Base-by-base conservation (phyloP, 2,888 invertebrate genomes). In the Amiota minor region DNA sequence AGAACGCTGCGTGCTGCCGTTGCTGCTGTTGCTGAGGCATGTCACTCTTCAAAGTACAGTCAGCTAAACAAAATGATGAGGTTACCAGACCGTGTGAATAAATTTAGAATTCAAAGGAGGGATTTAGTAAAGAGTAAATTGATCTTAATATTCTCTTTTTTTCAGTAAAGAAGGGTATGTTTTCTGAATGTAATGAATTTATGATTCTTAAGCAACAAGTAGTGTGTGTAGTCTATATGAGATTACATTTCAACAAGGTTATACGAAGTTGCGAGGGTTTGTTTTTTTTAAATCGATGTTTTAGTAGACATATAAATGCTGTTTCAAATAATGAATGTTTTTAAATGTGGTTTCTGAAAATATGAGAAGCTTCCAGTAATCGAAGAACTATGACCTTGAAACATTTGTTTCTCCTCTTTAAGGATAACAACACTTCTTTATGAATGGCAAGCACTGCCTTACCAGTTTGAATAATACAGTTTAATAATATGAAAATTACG, bases 1-100 rank as follows among this genome's bases (percentile, higher is more conserved):
- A 83, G 86, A 83, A 84, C 86, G 82, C 87, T 82, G 84, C 45
- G 6, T 6, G 35, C 35, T 35, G 35, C 35, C 6, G 77, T 75
- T 59, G n/a, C 8, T 35, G 35, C 35, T 35, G 77, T 75, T 59
- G n/a, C 8, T 18, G 11, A 59, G 18, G 18, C 16, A 75, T 72
- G 72, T 80, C 84, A 83, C 88, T 86, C 87, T 83, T 81, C 77
- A 82, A 85, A 81, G 84, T 87, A 87, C 87, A 84, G 84, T 85
- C 81, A 77, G 77, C 77, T 71, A 78, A 71, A n/a, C n/a, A 3
- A 35, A 35, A 35, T 35, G 6, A 35, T 76, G 76, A 83, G 79
- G 81, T 87, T 86, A 79, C 85, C 85, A 86, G 87, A 77, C 56
- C 18, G 20, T 2, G 4, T 53, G 53, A n/a, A 9, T 53, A n/a